These are phyloP conservation scores for Cactoblastis cactorum DNA, from an alignment of 2,888 invertebrate genomes.

Conservation along the genomic window DNA sequence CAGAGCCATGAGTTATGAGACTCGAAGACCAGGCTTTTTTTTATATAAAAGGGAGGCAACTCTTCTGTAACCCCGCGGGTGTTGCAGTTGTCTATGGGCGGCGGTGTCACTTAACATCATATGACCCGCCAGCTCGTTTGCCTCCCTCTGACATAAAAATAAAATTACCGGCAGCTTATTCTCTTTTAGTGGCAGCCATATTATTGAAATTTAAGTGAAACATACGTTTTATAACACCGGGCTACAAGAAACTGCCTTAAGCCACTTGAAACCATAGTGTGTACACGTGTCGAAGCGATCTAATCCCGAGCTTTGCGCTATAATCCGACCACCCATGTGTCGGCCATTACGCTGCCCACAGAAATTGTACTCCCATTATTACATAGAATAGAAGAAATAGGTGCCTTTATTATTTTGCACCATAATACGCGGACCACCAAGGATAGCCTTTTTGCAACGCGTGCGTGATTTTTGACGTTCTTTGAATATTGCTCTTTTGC, in stretches of 20 bases:
- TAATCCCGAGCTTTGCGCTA: conserved; percentile 67
- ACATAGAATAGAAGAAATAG: conserved; percentile 65
- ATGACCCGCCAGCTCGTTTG: too few species aligned
- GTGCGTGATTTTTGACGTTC: conserved; percentile 71
- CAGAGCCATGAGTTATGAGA: too few species aligned
- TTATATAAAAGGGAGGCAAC: too few species aligned
- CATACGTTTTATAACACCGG: too few species aligned
- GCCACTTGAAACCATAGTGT: conserved; percentile 52
- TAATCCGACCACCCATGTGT: conserved; percentile 74
- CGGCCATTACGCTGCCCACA: conserved; percentile 59
- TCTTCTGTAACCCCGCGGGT: too few species aligned
- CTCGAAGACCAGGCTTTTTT: too few species aligned
- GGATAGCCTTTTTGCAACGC: conserved; percentile 43
- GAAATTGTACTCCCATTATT: conserved; percentile 68
- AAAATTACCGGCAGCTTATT: too few species aligned
- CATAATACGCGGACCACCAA: conserved; percentile 69
- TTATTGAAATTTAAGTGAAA: too few species aligned
- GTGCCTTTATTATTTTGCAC: conserved; percentile 69
- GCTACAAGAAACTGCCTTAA: conserved; percentile 61
- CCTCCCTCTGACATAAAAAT: too few species aligned
- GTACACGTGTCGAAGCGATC: conserved; percentile 72
- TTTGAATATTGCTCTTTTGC: conserved; percentile 40
- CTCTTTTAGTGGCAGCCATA: too few species aligned
- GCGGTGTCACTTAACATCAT: too few species aligned
- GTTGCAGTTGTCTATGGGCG: too few species aligned